phyloP scores from a whole-genome alignment of 2,113 vertebrate species.

The Neoarius graeffei region DNA sequence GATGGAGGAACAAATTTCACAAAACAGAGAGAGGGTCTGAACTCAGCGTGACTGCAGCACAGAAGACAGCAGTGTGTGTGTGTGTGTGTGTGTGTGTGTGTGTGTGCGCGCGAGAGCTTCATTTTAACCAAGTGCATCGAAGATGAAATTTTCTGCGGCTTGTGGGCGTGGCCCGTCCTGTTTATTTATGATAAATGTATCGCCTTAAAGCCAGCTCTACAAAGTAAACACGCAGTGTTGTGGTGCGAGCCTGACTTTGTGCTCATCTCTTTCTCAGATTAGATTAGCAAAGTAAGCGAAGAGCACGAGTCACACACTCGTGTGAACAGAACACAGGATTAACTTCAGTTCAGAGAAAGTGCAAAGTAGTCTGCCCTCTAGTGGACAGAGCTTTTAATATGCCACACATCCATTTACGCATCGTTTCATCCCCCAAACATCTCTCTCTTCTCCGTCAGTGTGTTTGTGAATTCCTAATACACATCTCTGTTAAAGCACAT shows the following conservation, averaged over 20 bases:
- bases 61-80: not conserved
- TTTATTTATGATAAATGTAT: not conserved
- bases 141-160: not conserved
- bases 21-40: not conserved
- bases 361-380: not conserved
- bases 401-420: not conserved
- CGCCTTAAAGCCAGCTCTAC: too few relatives aligned
- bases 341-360: not conserved
- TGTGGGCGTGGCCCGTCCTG: not conserved
- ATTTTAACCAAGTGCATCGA: not conserved
- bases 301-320: too few relatives aligned
- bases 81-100: not conserved
- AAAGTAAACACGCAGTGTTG: too few relatives aligned
- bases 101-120: too few relatives aligned
- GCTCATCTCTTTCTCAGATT: too few relatives aligned
- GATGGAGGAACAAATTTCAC: not conserved
- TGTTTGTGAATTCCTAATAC: not conserved
- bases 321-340: too few relatives aligned
- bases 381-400: not conserved
- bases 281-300: too few relatives aligned
- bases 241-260: too few relatives aligned
- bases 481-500: not conserved
- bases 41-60: not conserved
- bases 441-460: not conserved
- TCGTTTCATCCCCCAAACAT: not conserved